Evolutionary conservation across 1,140 invertebrate genomes (phyloP).

Genomic region (Philotrypesis tridentata): DNA sequence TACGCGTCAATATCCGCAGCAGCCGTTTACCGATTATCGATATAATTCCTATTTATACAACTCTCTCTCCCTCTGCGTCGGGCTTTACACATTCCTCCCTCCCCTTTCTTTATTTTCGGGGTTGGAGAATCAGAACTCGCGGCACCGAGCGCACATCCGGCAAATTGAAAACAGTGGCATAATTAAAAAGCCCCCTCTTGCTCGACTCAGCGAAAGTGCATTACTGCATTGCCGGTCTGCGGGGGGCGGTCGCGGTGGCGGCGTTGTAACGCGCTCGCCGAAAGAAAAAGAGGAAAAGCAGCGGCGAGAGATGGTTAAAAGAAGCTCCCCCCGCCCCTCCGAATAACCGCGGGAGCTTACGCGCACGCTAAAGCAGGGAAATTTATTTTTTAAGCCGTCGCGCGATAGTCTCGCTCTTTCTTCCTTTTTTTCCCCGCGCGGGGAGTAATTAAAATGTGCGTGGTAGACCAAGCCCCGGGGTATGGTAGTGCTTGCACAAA

Average conservation of each 20-base stretch:
- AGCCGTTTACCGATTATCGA: no score
- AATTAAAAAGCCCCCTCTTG: conserved; percentile 1
- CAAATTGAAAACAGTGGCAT: background rate
- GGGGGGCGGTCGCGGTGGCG: no score
- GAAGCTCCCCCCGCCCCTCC: background rate
- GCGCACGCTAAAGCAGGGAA: conserved; percentile 12
- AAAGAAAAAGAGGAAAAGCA: no score
- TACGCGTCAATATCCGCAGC: no score
- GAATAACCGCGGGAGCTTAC: background rate
- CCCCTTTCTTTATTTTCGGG: no score
- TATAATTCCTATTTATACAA: no score
- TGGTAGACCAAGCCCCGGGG: conserved; percentile 6
- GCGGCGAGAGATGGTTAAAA: no score
- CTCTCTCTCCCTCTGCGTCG: no score
- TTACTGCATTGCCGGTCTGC: background rate
- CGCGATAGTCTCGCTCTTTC: conserved; percentile 7
- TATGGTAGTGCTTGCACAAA: conserved; percentile 5
- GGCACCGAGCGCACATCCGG: no score
- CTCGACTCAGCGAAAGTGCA: background rate
- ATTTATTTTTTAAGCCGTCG: conserved; percentile 42
- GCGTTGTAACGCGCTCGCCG: background rate
- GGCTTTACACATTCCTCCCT: no score
- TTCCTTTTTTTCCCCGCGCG: background rate
- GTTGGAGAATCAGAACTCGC: no score
- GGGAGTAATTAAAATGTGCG: conserved; percentile 33